Percentiles rank a stretch among this genome's conserved stretches.
Evolutionary conservation across 2,797 vertebrate genomes (phyloP).

Genomic region (Orientallactaga sibirica): DNA sequence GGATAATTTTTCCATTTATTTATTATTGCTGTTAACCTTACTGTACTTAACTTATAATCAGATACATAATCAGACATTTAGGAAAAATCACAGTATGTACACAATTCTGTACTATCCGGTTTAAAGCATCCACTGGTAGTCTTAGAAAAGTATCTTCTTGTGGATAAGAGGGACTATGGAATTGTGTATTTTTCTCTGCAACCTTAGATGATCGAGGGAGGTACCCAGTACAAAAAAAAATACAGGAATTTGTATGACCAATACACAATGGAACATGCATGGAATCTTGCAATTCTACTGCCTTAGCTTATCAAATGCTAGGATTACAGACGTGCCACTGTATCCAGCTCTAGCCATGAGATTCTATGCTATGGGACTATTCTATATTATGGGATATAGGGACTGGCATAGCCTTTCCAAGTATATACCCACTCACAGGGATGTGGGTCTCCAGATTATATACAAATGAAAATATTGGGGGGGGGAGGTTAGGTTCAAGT

Average conservation of each 20-base stretch:
- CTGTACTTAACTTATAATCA: not conserved
- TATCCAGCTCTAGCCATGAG: no score
- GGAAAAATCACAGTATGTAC: not conserved
- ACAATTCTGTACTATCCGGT: not conserved
- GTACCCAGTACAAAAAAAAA: not conserved
- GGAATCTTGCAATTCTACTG: no score
- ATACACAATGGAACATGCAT: not conserved
- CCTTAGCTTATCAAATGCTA: no score
- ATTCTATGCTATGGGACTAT: no score
- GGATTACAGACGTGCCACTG: no score
- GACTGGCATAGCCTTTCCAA: no score
- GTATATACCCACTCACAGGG: no score
- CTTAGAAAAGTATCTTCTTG: not conserved
- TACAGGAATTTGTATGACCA: not conserved
- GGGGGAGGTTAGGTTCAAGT: not conserved
- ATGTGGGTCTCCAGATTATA: no score
- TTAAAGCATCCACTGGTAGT: not conserved
- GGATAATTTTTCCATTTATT: not conserved
- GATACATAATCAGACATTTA: not conserved
- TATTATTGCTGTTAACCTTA: constrained; percentile 6
- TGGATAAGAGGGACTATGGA: not conserved
- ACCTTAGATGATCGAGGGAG: not conserved
- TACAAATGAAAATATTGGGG: no score
- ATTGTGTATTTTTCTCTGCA: not conserved
- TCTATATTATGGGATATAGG: no score